Base-by-base conservation (phyloP, 2,113 vertebrate species). In the Amphiprion ocellaris region DNA sequence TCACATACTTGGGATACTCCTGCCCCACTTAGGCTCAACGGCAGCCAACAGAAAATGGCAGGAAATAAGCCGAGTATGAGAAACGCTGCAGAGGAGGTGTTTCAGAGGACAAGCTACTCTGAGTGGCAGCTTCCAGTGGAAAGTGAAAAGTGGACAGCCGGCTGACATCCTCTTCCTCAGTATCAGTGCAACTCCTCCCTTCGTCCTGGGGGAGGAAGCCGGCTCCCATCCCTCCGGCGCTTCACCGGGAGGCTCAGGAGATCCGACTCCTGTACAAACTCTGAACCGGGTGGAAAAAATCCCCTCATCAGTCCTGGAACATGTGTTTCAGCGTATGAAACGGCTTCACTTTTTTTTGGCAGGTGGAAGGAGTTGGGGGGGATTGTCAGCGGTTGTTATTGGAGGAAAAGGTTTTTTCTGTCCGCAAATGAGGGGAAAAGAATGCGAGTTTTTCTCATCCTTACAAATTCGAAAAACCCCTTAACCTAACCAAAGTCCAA, bases 71-170 rank as follows among this genome's bases (percentile, higher is more conserved):
- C 39, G 39, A 52, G 74, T 24, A 23, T 50, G 74, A 62, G 65
- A 64, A 26, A 26, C 9, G 11, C 47, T 39, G 3, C 28, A 60
- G 39, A 21, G 54, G 56, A 69, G 28, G 63, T 62, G 62, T 64
- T 63, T 53, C 58, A 75, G 63, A 81, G 80, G 71, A 50, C 78
- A 78, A 74, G 65, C 69, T 78, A 73, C 82, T 81, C 49, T 83
- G 88, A 88, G 69, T 59, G 83, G 87, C 83, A 76, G 23, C 79
- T 81, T 88, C 80, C 77, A 87, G 63, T 16, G 72, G 68, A 72
- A 82, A 89, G 10, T 44, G 41, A 24, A 55, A 39, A 67, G 52
- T 2, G 16, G 72, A 26, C 26, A 26, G 26, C 26, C n/a, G 4
- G 67, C 47, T 49, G 54, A 82, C 67, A 61, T 86, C 84, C 72